Conservation (phyloP, 1,140 invertebrate species). For the Formica selysi region DNA sequence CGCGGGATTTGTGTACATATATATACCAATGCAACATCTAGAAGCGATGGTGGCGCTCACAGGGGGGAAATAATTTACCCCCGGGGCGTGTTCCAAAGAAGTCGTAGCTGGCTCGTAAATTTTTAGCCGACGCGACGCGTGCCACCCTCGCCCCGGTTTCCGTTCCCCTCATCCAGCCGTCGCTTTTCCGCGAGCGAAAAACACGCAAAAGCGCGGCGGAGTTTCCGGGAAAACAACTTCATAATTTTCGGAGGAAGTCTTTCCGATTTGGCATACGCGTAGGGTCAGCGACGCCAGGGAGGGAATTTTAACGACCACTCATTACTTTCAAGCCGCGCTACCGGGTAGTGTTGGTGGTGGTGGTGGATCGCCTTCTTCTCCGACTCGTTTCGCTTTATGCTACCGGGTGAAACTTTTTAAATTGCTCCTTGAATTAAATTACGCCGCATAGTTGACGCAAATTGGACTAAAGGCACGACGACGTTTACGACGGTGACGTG, state of each 20-base stretch:
- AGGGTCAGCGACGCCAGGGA: neutral
- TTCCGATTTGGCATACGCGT: slow-evolving; percentile 56
- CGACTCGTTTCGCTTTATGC: slow-evolving; percentile 43
- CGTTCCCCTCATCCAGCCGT: neutral
- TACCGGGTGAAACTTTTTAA: slow-evolving; percentile 54
- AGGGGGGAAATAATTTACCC: slow-evolving; percentile 70
- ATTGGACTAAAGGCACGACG: slow-evolving; percentile 56
- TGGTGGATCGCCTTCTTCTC: slow-evolving; percentile 17
- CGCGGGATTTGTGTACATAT: too few species aligned
- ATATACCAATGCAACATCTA: slow-evolving; percentile 36
- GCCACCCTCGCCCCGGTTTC: slow-evolving; percentile 12
- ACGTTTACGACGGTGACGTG: slow-evolving; percentile 26
- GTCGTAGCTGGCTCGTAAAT: slow-evolving; percentile 72
- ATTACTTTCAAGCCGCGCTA: slow-evolving; percentile 3
- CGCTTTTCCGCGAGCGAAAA: slow-evolving; percentile 41
- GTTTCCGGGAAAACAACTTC: slow-evolving; percentile 67
- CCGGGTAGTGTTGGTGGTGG: too few species aligned
- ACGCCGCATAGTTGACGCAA: slow-evolving; percentile 51
- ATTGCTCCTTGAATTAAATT: slow-evolving; percentile 57
- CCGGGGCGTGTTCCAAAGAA: slow-evolving; percentile 72
- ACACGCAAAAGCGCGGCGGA: slow-evolving; percentile 23
- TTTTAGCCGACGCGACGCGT: slow-evolving; percentile 63
- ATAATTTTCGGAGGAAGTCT: slow-evolving; percentile 61
- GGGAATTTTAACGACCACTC: slow-evolving; percentile 28
- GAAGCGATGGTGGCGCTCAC: slow-evolving; percentile 32